Percentiles rank a stretch among this genome's conserved stretches.
Conservation (phyloP, 2,888 invertebrate species). For the Odontocerum albicorne region DNA sequence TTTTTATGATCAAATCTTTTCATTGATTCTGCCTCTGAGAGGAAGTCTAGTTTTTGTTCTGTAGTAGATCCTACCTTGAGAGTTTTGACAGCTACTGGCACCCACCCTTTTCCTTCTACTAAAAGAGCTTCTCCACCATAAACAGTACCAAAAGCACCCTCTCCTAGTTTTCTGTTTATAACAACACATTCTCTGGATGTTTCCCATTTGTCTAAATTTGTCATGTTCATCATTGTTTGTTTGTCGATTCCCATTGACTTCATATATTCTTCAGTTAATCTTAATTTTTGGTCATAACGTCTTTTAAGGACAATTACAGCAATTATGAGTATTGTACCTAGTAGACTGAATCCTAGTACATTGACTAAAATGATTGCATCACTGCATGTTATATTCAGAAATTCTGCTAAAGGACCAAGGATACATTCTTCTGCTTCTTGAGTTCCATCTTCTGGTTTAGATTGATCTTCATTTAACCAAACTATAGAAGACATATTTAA, state of each 20-base stretch:
- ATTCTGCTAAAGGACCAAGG: constrained; percentile 66
- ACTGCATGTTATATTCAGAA: constrained; percentile 72
- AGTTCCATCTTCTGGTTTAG: constrained; percentile 69
- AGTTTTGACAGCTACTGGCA: constrained; percentile 87
- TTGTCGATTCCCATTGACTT: constrained; percentile 67
- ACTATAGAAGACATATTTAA: constrained; percentile 54
- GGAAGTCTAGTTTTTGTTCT: constrained; percentile 87
- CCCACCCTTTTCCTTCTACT: constrained; percentile 69
- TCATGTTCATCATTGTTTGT: constrained; percentile 43
- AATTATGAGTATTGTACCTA: constrained; percentile 59
- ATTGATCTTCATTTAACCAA: constrained; percentile 66
- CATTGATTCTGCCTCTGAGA: constrained; percentile 93
- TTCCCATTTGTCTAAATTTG: constrained; percentile 83
- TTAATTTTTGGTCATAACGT: constrained; percentile 69
- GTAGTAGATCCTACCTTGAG: constrained; percentile 79
- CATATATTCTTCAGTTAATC: constrained; percentile 67
- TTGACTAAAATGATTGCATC: constrained; percentile 69
- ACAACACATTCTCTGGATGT: constrained; percentile 81
- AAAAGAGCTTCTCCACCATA: constrained; percentile 87
- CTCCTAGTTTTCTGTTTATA: constrained; percentile 81
- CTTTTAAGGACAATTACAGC: constrained; percentile 66
- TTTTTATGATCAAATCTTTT: constrained; percentile 90
- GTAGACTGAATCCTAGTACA: constrained; percentile 58
- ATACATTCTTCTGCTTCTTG: constrained; percentile 63
- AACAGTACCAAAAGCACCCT: constrained; percentile 91